A percentile compares a stretch with the other conserved stretches of the same genome.
These are phyloP conservation scores for Gallinago solitaria DNA, from an alignment of 2,797 vertebrate species.

Conservation along the genomic window DNA sequence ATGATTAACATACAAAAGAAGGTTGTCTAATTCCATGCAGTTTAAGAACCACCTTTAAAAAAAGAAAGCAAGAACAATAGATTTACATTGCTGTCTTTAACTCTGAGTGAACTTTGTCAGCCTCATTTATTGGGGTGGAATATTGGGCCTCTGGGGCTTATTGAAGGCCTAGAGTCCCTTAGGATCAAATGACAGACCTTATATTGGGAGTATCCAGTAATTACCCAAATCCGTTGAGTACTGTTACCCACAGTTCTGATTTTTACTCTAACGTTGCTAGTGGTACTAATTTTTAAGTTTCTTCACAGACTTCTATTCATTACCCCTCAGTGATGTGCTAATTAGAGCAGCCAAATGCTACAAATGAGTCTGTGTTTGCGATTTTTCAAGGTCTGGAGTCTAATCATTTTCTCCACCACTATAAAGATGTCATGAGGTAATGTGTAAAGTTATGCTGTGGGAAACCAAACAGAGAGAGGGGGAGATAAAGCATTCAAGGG, in stretches of 20 bases:
- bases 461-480: conserved; percentile 49
- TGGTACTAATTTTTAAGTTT: conserved; percentile 61
- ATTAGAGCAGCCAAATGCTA: conserved; percentile 65
- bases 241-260: conserved; percentile 53
- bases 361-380: conserved; percentile 56
- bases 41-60: conserved; percentile 32
- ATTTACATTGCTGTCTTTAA: not conserved
- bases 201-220: conserved; percentile 44
- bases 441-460: conserved; percentile 53
- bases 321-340: conserved; percentile 69
- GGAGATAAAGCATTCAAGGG: conserved; percentile 48
- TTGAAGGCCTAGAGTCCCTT: conserved; percentile 2
- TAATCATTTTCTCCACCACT: conserved; percentile 49
- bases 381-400: conserved; percentile 43
- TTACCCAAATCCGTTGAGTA: conserved; percentile 55
- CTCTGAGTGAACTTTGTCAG: conserved; percentile 39
- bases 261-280: conserved; percentile 62
- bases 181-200: conserved; percentile 46
- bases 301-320: conserved; percentile 62
- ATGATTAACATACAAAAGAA: conserved; percentile 21
- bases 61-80: conserved; percentile 13
- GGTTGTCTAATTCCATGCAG: not conserved
- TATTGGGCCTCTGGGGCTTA: conserved; percentile 17
- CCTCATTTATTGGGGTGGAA: conserved; percentile 37
- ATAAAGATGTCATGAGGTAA: conserved; percentile 61